These are phyloP conservation scores for Menidia beryllina DNA, from an alignment of 2,113 vertebrate genomes.

Conservation along the genomic window DNA sequence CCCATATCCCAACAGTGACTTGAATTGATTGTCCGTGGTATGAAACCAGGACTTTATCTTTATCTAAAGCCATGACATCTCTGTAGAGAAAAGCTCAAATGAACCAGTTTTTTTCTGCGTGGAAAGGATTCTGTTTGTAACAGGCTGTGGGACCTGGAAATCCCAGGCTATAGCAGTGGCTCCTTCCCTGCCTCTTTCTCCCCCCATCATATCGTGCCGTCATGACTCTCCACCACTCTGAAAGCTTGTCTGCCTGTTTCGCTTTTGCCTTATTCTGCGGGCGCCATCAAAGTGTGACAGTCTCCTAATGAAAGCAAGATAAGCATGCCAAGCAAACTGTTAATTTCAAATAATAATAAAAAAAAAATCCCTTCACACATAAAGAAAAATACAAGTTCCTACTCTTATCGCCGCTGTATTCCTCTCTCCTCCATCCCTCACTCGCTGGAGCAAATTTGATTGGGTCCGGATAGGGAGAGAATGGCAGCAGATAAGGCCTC, in stretches of 20 bases:
- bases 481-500: conserved; percentile 81
- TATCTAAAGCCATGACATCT: not conserved
- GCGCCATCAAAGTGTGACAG: conserved; percentile 70
- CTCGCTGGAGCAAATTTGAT: conserved; percentile 82
- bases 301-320: conserved; percentile 79
- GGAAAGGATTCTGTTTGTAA: conserved; percentile 9
- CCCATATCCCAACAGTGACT: conserved; percentile 1
- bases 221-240: conserved; percentile 50
- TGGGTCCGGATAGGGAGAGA: conserved; percentile 80
- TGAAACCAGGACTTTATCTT: not conserved
- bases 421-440: conserved; percentile 64
- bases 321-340: conserved; percentile 75
- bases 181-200: conserved; percentile 20
- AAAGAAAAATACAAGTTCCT: conserved; percentile 63
- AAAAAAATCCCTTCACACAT: conserved; percentile 45
- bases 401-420: conserved; percentile 75
- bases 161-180: conserved; percentile 12
- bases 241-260: conserved; percentile 56
- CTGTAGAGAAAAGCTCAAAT: conserved; percentile 2
- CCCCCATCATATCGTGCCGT: conserved; percentile 44
- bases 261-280: conserved; percentile 53
- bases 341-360: conserved; percentile 76
- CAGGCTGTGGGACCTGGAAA: not conserved
- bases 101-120: conserved; percentile 16
- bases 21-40: conserved; percentile 5